Conservation (phyloP, 1,140 invertebrate species). For the Holotrichia oblita region DNA sequence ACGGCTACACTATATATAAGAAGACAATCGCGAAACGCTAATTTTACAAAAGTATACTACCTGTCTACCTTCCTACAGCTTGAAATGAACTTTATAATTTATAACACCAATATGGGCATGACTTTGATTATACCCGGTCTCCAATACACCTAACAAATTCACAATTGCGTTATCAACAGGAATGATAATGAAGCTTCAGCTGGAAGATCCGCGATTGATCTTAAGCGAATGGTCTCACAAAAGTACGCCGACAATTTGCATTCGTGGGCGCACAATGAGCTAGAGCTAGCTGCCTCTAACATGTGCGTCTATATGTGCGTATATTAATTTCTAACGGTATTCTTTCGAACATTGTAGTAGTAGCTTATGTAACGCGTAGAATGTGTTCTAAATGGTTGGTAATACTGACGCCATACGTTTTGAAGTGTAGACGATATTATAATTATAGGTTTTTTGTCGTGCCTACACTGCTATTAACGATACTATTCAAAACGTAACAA, state of each 20-base stretch:
- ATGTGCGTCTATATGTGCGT: not conserved
- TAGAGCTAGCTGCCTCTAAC: not conserved
- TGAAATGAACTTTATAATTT: not conserved
- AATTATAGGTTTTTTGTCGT: slow-evolving; percentile 12
- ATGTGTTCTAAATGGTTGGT: not conserved
- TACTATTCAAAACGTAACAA: not conserved
- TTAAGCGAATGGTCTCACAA: not conserved
- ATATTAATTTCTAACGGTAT: slow-evolving; percentile 12
- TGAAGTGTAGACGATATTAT: not conserved
- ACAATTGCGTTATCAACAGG: not conserved
- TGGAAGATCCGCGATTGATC: not conserved
- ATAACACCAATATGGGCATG: not conserved
- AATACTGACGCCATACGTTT: not conserved
- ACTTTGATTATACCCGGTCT: not conserved
- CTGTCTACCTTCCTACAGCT: too few relatives aligned
- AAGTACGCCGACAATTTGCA: not conserved
- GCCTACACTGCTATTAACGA: not conserved
- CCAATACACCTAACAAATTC: not conserved
- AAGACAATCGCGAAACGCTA: too few relatives aligned
- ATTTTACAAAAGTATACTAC: too few relatives aligned
- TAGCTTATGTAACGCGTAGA: not conserved
- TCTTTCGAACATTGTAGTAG: not conserved
- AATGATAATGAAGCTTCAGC: not conserved
- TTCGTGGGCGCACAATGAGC: slow-evolving; percentile 3
- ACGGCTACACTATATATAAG: too few relatives aligned